Evolutionary conservation across 1,140 invertebrate species (phyloP).

Genomic region (Tenebrio molitor): DNA sequence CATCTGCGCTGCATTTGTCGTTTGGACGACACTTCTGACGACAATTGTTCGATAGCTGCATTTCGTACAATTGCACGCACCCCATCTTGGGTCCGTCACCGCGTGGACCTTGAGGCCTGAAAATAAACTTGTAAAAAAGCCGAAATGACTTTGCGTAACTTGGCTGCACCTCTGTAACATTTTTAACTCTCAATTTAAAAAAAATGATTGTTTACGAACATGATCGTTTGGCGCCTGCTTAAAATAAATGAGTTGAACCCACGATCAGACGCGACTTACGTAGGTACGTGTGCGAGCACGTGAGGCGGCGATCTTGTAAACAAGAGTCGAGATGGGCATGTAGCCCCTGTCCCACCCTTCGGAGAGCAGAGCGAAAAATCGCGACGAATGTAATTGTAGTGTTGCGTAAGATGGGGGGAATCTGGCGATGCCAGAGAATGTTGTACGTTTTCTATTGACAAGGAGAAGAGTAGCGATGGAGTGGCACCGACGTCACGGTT

Average conservation of each 20-base stretch:
- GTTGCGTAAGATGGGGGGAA: too few relatives aligned
- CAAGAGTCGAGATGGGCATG: neutral
- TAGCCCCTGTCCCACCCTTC: too few relatives aligned
- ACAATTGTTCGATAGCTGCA: too few relatives aligned
- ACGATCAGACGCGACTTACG: neutral
- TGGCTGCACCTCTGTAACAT: neutral
- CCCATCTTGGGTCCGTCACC: neutral
- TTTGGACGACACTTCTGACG: too few relatives aligned
- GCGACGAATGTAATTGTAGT: too few relatives aligned
- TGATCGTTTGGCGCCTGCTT: constrained; percentile 13
- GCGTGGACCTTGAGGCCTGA: neutral
- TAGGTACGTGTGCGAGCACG: constrained; percentile 8
- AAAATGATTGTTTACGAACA: constrained; percentile 12
- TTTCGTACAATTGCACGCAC: too few relatives aligned
- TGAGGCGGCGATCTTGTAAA: neutral
- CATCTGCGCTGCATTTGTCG: too few relatives aligned
- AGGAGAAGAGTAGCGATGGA: neutral
- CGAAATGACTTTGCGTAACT: constrained; percentile 11
- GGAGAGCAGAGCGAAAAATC: too few relatives aligned
- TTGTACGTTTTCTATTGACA: constrained; percentile 34
- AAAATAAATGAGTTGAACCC: constrained; percentile 1
- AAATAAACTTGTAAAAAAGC: constrained; percentile 11
- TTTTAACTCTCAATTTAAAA: constrained; percentile 1
- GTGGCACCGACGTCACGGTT: constrained; percentile 24
- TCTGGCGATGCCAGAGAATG: constrained; percentile 18